Percentiles rank a stretch among this genome's conserved stretches.
These are phyloP conservation scores for Diarsia dahlii DNA, from an alignment of 2,888 invertebrate genomes.

Conservation along the genomic window DNA sequence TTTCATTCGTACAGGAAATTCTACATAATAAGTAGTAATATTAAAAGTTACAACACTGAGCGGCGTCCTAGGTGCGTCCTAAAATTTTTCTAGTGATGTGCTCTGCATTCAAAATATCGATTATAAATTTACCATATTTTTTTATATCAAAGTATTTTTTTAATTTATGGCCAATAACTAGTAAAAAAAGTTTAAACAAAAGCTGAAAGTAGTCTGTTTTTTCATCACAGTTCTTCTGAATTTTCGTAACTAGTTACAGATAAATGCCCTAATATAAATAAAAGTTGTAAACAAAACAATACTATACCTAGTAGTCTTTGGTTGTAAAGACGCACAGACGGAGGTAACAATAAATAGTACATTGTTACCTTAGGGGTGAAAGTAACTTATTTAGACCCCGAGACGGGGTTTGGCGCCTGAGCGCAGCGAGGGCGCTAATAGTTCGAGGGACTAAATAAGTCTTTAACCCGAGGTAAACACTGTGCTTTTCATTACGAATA, in stretches of 20 bases:
- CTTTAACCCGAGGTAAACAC: too few species aligned
- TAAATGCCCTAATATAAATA: neutral
- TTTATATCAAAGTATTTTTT: neutral
- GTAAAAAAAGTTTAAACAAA: neutral
- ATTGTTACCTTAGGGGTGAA: too few species aligned
- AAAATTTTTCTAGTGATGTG: conserved; percentile 3
- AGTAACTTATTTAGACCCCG: too few species aligned
- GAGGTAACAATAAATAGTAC: neutral
- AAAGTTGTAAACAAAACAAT: neutral
- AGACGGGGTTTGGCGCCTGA: too few species aligned
- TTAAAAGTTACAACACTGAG: neutral
- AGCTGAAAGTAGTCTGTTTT: neutral
- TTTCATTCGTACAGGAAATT: neutral
- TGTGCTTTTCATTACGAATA: too few species aligned
- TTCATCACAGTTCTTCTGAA: neutral
- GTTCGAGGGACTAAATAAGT: too few species aligned
- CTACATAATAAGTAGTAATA: conserved; percentile 13
- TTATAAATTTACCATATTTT: neutral
- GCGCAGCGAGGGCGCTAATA: too few species aligned
- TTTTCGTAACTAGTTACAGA: neutral
- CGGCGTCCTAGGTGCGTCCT: neutral
- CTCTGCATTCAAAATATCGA: conserved; percentile 17
- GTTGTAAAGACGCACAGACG: neutral
- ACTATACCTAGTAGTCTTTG: too few species aligned
- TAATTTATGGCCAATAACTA: neutral